Percentiles rank a stretch among this genome's conserved stretches.
These are phyloP conservation scores for Rhinoraja longicauda DNA, from an alignment of 2,797 vertebrate genomes.

Conservation along the genomic window DNA sequence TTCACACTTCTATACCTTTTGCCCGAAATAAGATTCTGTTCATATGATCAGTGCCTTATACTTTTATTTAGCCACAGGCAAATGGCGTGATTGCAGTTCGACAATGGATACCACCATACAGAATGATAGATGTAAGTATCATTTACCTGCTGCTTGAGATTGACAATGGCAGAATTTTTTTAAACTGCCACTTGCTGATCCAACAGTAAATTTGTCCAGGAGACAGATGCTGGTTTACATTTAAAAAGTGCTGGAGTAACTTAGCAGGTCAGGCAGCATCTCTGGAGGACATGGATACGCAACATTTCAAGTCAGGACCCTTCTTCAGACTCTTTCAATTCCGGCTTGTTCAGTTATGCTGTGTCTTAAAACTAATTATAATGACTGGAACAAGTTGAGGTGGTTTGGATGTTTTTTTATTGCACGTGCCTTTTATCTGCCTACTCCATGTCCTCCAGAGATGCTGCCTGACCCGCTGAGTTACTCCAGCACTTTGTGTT, in stretches of 20 bases:
- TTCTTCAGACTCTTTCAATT: too few species aligned
- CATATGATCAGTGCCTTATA: too few species aligned
- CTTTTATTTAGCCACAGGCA: neutral
- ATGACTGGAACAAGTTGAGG: neutral
- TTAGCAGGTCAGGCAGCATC: too few species aligned
- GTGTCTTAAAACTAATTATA: neutral
- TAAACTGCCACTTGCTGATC: neutral
- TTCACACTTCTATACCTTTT: too few species aligned
- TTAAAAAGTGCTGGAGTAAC: too few species aligned
- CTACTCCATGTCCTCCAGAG: neutral
- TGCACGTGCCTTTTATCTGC: neutral
- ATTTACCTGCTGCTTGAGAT: neutral
- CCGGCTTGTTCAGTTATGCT: neutral
- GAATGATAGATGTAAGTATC: neutral
- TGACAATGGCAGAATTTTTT: neutral
- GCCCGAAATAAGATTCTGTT: neutral
- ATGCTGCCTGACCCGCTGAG: too few species aligned
- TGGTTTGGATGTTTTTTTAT: neutral
- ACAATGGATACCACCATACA: neutral
- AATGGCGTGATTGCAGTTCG: neutral
- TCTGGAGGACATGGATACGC: too few species aligned
- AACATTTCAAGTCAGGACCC: too few species aligned
- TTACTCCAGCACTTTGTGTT: too few species aligned
- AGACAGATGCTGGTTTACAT: too few species aligned
- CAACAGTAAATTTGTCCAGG: too few species aligned